Base-by-base conservation (phyloP, 2,888 invertebrate genomes). In the Lasioglossum malachurum region DNA sequence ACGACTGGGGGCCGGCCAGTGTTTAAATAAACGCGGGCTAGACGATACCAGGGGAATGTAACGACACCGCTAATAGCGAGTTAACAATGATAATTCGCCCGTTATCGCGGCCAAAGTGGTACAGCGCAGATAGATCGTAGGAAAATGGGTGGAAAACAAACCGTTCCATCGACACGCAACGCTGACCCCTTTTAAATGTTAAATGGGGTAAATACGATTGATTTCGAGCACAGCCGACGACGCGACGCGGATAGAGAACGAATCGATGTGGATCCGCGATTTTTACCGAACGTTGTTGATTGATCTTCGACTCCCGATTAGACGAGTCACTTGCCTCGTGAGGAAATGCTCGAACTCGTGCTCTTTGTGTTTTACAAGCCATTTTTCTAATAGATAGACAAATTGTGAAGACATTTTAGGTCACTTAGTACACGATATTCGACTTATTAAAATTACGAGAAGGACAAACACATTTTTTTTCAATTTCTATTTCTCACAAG, bases 1-100 rank as follows among this genome's bases (percentile, higher is more conserved):
- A 88, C 81, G 14, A 71, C 53, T 31, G 31, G 57, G 64, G 53
- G 60, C 67, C 49, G 31, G 57, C 69, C 74, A 53, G 73, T 44
- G 82, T 73, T 90, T 75, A 80, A 90, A 90, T 82, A 75, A 90
- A 90, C 74, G 78, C 84, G 73, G 75, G 53, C 85, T 87, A 79
- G 86, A 83, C 84, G 86, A 88, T 73, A 78, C 82, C 82, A 79
- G 80, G 80, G 60, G 19, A 64, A 88, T 85, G 78, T 64, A 88
- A 85, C 73, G 83, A 76, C 77, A 82, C 67, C 73, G 78, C 75
- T 88, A 80, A 84, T 82, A 87, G 82, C 85, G 79, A 79, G 79
- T 90, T 87, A 87, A 90, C 86, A 84, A 87, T 84, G 85, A 90
- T 91, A 91, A 91, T 81, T 84, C 83, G 78, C 60, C 77, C 73